Evolutionary conservation across 2,888 invertebrate genomes (phyloP), one percentile per base, ranked within the genome.

Genomic region (Tipula unca): DNA sequence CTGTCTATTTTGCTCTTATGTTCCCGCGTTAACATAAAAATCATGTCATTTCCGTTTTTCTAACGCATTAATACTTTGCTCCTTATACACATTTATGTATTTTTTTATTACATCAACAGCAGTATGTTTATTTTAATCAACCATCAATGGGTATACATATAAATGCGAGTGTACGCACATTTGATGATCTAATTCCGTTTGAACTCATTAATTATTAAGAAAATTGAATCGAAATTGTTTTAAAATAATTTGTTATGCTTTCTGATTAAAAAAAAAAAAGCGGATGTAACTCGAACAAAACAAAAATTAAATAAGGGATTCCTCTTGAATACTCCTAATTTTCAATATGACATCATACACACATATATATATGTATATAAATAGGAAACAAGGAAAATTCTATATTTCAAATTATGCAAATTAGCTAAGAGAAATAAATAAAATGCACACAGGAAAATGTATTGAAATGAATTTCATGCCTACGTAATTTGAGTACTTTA

Each of bases 391-490:
- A 69, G 25, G 69, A 25, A 69, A 20, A 20, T 69, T 69, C 25
- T 10, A 69, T 69, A 69, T 69, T 25, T 69, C 69, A 69, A 69
- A 69, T 69, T 69, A 69, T 69, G 69, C 69, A 69, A 69, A 69
- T 69, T 69, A 69, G 69, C 69, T 25, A 25, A 10, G 69, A 69
- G 69, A 69, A 8, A 17, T 48, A 1, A 1, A 54, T 25, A 69
- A 69, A 48, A 48, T 48, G 69, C 69, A 69, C 69, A 69, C 69
- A 69, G 69, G 69, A 69, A 69, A 69, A 69, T 69, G 69, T 69
- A 69, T 69, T 69, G 69, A 25, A 25, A 25, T 69, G 25, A 69
- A 69, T 69, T 69, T 69, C 69, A 69, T 69, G 69, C 69, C 69
- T 69, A 69, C 69, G 69, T 69, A 69, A 69, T 69, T 69, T 69